Evolutionary conservation across 2,888 invertebrate species (phyloP), one percentile per base, ranked within the genome.

Genomic region (Eretmocerus hayati): DNA sequence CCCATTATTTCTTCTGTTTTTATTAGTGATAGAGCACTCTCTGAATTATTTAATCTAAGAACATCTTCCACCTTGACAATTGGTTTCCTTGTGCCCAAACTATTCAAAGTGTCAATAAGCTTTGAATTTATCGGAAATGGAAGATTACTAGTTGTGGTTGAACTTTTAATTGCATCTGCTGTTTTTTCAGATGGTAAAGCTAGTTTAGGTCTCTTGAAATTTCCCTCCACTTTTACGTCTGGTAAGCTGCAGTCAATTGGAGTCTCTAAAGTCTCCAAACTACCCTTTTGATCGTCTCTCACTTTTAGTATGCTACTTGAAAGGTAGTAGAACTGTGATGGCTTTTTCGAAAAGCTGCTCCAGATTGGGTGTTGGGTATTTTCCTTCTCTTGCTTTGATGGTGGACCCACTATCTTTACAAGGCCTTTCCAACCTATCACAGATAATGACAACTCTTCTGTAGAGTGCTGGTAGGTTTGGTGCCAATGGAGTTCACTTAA

Each of bases 361-460:
- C 42, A 53, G 33, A 53, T 53, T 4, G 53, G 47, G 8, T 50
- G 49, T n/a, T 50, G 38, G 6, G 30, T 33, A 0, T 53, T 53
- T 11, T 50, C 50, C 16, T 51, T 54, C 18, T 51, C 51, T 30
- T 38, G 43, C 3, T 15, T 18, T 8, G 33, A 13, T 11, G 46
- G 40, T 19, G 53, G 47, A 9, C 38, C 47, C 9, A 54, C 41
- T 22, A 51, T 51, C 16, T 57, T 55, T 1, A 56, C 48, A 1
- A 61, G 48, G 30, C 58, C 57, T 38, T 60, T 62, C 35, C 61
- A 56, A 13, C 57, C 55, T 20, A 66, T 59, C 3, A 61, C 54
- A 4, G 62, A 58, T 2, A 62, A 48, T 0, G 67, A 67, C 21
- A 66, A 53, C 42, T 66, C 63, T 50, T 63, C 61, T 8, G 55